Conservation (phyloP, 2,113 vertebrate species). For the Pterophyllum scalare region DNA sequence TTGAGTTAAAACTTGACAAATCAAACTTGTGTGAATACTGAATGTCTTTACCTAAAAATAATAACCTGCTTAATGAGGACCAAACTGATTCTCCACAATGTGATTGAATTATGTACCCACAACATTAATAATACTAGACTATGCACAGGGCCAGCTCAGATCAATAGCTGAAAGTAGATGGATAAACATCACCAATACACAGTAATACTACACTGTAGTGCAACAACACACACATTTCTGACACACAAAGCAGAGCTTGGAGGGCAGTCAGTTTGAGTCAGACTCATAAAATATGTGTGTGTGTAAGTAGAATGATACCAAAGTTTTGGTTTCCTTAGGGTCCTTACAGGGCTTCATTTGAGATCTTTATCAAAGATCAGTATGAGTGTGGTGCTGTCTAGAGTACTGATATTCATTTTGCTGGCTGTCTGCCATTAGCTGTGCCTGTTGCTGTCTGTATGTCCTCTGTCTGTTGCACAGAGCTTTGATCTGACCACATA, state of each 20-base stretch:
- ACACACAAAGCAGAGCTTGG: slow-evolving; percentile 16
- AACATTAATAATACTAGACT: neutral
- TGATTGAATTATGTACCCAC: neutral
- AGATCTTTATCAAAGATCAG: neutral
- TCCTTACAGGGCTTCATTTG: neutral
- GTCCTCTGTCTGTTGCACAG: slow-evolving; percentile 43
- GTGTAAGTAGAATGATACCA: slow-evolving; percentile 16
- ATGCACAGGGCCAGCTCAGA: slow-evolving; percentile 1
- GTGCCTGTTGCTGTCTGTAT: neutral
- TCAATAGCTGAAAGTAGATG: slow-evolving; percentile 22
- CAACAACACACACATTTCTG: neutral
- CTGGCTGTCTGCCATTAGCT: neutral
- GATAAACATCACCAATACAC: slow-evolving; percentile 40
- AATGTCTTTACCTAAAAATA: neutral
- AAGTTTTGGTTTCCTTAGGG: neutral
- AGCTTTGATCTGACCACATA: slow-evolving; percentile 56
- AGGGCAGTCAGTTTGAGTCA: slow-evolving; percentile 21
- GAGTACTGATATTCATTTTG: neutral
- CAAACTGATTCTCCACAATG: neutral
- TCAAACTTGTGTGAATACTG: too few species aligned
- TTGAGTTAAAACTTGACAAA: too few species aligned
- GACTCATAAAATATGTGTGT: neutral
- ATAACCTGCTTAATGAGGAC: neutral
- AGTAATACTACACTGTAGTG: slow-evolving; percentile 22
- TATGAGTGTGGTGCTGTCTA: neutral